Evolutionary conservation across 2,797 vertebrate species (phyloP).

Genomic region (Echiichthys vipera): DNA sequence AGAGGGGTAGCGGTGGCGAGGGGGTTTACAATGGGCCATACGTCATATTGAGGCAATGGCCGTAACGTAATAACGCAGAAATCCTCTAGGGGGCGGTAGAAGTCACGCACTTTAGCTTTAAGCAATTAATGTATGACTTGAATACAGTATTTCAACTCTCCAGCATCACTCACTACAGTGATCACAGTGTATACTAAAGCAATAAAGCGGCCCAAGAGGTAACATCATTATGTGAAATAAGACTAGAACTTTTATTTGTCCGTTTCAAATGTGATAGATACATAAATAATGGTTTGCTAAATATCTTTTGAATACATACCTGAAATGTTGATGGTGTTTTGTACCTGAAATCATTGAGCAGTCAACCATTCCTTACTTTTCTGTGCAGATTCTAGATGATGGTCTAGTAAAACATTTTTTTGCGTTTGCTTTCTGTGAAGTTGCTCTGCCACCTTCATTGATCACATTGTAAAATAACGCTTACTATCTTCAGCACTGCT

Average conservation of each 20-base stretch:
- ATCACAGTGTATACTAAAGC: constrained; percentile 22
- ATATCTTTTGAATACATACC: constrained; percentile 6
- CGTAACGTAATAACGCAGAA: too few relatives aligned
- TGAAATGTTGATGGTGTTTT: not conserved
- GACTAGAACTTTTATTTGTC: constrained; percentile 14
- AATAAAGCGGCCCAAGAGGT: constrained; percentile 17
- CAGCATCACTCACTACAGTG: constrained; percentile 23
- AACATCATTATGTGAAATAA: constrained; percentile 25
- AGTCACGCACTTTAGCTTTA: too few relatives aligned
- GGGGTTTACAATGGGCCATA: too few relatives aligned
- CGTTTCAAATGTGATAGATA: not conserved
- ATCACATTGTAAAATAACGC: constrained; percentile 2
- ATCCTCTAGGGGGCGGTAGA: too few relatives aligned
- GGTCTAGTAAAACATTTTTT: constrained; percentile 8
- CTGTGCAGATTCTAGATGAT: constrained; percentile 22
- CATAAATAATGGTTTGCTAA: constrained; percentile 9
- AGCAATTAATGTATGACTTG: not conserved
- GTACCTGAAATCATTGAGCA: not conserved
- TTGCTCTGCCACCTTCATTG: not conserved
- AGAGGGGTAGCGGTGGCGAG: too few relatives aligned
- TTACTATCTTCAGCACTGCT: constrained; percentile 9
- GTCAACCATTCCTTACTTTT: constrained; percentile 2
- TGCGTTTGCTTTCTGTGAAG: constrained; percentile 13
- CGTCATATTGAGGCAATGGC: too few relatives aligned
- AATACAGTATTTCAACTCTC: not conserved